These are phyloP conservation scores for Otus sunia DNA, from an alignment of 2,113 vertebrate genomes.

Conservation along the genomic window DNA sequence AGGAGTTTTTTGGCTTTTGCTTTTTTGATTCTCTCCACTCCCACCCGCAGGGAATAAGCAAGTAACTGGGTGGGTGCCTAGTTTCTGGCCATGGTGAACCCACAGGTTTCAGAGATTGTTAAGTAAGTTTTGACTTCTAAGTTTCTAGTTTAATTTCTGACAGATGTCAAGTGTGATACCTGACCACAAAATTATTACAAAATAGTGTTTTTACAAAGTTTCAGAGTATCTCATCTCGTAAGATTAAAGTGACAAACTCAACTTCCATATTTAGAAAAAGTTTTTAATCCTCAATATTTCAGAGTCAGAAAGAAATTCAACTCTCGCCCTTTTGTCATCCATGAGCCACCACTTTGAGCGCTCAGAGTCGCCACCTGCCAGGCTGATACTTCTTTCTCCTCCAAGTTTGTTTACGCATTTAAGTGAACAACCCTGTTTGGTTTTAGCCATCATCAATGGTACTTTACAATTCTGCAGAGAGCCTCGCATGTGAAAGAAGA, in stretches of 20 bases:
- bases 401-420: not conserved
- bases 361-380: rapidly evolving
- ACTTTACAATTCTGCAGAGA: not conserved
- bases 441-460: not conserved
- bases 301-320: not conserved
- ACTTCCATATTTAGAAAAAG: not conserved
- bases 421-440: not conserved
- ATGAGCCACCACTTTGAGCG: rapidly evolving
- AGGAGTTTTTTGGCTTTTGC: not conserved
- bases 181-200: not conserved
- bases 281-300: not conserved
- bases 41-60: rapidly evolving
- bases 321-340: not conserved
- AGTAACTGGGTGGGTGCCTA: not conserved
- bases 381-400: not conserved
- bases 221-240: not conserved
- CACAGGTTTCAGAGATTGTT: not conserved
- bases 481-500: too few species aligned
- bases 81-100: not conserved
- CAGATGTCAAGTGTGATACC: not conserved
- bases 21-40: not conserved
- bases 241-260: not conserved
- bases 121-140: not conserved
- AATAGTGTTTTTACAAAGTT: not conserved
- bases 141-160: not conserved